Base-by-base conservation (phyloP, 1,140 invertebrate genomes). In the Sarcophaga peregrina region DNA sequence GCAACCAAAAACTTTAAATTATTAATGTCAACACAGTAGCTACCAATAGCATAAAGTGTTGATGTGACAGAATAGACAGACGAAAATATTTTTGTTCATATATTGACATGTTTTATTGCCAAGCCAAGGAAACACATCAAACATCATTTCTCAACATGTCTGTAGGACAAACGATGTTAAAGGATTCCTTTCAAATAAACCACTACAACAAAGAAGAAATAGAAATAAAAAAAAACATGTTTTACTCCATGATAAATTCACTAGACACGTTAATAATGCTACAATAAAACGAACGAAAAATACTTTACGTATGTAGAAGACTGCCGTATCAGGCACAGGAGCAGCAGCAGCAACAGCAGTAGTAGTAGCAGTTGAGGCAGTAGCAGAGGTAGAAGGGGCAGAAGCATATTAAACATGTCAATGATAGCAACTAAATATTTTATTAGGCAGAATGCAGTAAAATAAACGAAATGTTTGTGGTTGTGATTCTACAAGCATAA, bases 371-470 rank as follows among this genome's bases (percentile, higher is more conserved):
- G 25, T 37, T 37, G 17, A 25, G 7, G 20, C 58, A 62, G 20
- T 46, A 78, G 20, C 74, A 76, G 47, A 46, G 8, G 47, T 5
- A 48, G 47, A 76, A 47, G 46, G 7, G 46, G 7, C 45, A 6
- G 75, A 3, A 78, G 47, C 20, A 25, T 52, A 45, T n/a, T 17
- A 20, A 52, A 50, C 75, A 78, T 78, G 75, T 78, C 75, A 78
- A 78, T 50, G 10, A 52, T 17, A 78, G 75, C 75, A 78, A 78
- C 75, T 78, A 78, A 78, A 78, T 78, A 78, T 78, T 78, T 78
- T 78, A 78, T 78, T 78, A 78, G 75, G 47, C 75, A 78, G 75
- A 78, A 78, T 78, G 75, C 75, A 78, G 75, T 78, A 78, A 78
- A 78, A 78, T 78, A 78, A 78, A 78, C 75, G 17, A 78, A 78